Evolutionary conservation across 2,888 invertebrate species (phyloP), one percentile per base, ranked within the genome.

Genomic region (Brenthis hecate): DNA sequence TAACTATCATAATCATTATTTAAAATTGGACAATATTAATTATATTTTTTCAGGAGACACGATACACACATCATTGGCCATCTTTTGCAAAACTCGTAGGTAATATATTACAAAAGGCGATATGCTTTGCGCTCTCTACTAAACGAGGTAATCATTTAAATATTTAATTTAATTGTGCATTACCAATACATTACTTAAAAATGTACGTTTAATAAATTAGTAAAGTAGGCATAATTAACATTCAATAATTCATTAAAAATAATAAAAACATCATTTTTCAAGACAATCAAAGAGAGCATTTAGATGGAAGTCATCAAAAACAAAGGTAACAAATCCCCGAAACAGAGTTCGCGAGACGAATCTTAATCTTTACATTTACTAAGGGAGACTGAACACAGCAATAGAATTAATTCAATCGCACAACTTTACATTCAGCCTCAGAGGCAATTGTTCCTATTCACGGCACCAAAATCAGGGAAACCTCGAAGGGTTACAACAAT

Each of bases 381-480:
- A 81, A 83, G 80, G 81, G 78, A 82, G 80, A 82, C 81, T 81
- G 86, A 89, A 89, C 86, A 84, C 80, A 84, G 88, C 88, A 84
- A 89, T 91, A 87, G 86, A 91, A 91, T 91, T 92, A 92, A 92
- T 91, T 91, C 89, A 88, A 91, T 91, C 85, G 76, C 81, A 80
- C 80, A 86, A 88, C 85, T 89, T 88, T 86, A 84, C 85, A 87
- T 89, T 87, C 85, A 84, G 80, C 82, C 81, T 81, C 82, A 82
- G 87, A 88, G 85, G 84, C 86, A 84, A 87, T 89, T 87, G 88
- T 88, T 86, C 83, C 85, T 78, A 83, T 87, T 86, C 83, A 81
- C 82, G 81, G 83, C 82, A 73, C 77, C 78, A 78, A 85, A 88
- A 87, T 84, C 85, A 85, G 84, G 85, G 84, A 85, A 85, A 77